A percentile compares a stretch with the other conserved stretches of the same genome.
Conservation (phyloP, 2,888 invertebrate genomes). For the Zele albiditarsus region DNA sequence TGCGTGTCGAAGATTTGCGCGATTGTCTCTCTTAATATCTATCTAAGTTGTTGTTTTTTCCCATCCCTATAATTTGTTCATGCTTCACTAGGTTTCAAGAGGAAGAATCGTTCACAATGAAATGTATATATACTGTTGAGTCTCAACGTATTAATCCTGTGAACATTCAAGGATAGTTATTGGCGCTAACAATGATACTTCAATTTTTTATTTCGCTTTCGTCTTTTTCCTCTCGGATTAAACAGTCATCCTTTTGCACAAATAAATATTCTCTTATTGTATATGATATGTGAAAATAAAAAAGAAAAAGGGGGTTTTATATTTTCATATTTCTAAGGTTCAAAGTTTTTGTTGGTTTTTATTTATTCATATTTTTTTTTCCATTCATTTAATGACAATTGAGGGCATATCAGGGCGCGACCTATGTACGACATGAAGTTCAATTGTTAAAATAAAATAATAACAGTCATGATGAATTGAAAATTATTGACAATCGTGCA, state of each 20-base stretch:
- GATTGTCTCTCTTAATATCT: constrained; percentile 23
- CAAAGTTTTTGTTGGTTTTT: constrained; percentile 30
- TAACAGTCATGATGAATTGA: not conserved
- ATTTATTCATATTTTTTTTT: constrained; percentile 34
- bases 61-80: constrained; percentile 5
- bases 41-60: constrained; percentile 18
- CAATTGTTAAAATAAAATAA: not conserved
- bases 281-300: constrained; percentile 65
- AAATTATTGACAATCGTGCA: constrained; percentile 27
- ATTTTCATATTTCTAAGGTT: constrained; percentile 15
- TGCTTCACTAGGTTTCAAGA: not conserved
- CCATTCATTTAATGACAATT: constrained; percentile 17
- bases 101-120: not conserved
- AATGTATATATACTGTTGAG: not conserved
- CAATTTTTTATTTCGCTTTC: not conserved
- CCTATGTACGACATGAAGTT: constrained; percentile 34
- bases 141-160: not conserved
- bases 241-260: not conserved
- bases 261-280: constrained; percentile 48
- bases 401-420: constrained; percentile 18
- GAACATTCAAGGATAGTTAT: constrained; percentile 18
- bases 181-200: not conserved
- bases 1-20: constrained; percentile 39
- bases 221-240: not conserved
- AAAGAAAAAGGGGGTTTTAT: constrained; percentile 42